Base-by-base conservation (phyloP, 1,140 invertebrate species). In the Bombus affinis region DNA sequence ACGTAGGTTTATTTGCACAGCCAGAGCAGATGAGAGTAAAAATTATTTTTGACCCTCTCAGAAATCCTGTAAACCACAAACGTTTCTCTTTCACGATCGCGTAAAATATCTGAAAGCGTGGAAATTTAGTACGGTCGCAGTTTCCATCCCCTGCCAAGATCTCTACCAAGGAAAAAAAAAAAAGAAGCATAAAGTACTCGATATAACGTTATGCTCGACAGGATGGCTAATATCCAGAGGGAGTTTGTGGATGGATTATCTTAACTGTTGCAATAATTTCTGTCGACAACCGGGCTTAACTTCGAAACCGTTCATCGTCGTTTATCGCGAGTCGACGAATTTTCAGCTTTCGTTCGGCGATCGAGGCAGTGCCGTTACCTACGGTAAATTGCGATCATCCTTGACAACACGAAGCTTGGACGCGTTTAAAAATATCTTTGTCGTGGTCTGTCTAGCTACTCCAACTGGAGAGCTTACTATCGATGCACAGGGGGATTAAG, bases 201-300 rank as follows among this genome's bases (percentile, higher is more conserved):
- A n/a, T n/a, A 28, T n/a, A 62, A 62, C 59, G 59, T 62, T 62
- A 62, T 62, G 28, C 10, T 5, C 18, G 47, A 62, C 59, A 62
- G 57, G 57, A 59, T 25, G 57, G 57, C 57, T 59, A 59, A 59
- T 59, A 59, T 86, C 59, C 47, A 74, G 37, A n/a, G 59, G 28
- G 1, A 85, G 39, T 73, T 73, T 44, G 22, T 72, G 32, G 75
- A 89, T 88, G 86, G 88, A 88, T 89, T 88, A 88, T 88, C 83
- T 66, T 66, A 65, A 77, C 59, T 65, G 66, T 59, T 73, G 72
- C 59, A 76, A 82, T 89, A 86, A 89, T 89, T 89, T 86, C 81
- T 83, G 80, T 84, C 71, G 73, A 47, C 32, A 39, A 18, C 42
- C 75, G 47, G 28, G 59, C 59, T 83, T 77, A 79, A 47, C 32